A percentile compares a stretch with the other conserved stretches of the same genome.
These are phyloP conservation scores for Anarrhichthys ocellatus DNA, from an alignment of 2,113 vertebrate genomes.

Conservation along the genomic window DNA sequence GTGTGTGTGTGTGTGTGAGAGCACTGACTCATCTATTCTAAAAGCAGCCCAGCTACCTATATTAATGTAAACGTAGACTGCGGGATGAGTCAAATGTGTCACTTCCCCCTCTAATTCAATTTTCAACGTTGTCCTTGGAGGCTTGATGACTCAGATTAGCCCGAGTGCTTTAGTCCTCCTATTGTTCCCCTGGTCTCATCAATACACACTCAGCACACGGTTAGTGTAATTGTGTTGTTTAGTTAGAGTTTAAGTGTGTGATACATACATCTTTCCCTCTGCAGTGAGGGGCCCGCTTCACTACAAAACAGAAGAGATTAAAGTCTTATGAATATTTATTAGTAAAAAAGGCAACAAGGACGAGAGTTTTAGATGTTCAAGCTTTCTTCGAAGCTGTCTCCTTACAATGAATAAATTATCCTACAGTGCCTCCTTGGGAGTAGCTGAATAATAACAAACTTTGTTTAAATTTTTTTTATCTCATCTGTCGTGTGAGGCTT, in stretches of 20 bases:
- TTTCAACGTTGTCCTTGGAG: constrained; percentile 50
- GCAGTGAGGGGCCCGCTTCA: constrained; percentile 21
- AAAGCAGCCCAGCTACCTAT: constrained; percentile 50
- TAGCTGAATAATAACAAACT: constrained; percentile 44
- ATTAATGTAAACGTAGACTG: constrained; percentile 60
- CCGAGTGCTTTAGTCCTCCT: constrained; percentile 30
- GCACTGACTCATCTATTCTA: constrained; percentile 57
- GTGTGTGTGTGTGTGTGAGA: background rate
- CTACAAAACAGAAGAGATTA: constrained; percentile 39
- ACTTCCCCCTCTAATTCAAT: constrained; percentile 72
- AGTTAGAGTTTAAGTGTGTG: constrained; percentile 25
- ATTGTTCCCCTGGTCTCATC: constrained; percentile 52
- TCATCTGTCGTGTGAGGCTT: constrained; percentile 54
- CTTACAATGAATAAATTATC: constrained; percentile 52
- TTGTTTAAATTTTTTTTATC: constrained; percentile 25
- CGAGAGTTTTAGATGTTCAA: constrained; percentile 34
- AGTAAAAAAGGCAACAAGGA: constrained; percentile 31
- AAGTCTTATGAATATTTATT: constrained; percentile 64
- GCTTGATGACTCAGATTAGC: constrained; percentile 50
- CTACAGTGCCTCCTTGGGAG: constrained; percentile 22
- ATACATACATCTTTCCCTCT: constrained; percentile 46
- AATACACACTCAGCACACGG: constrained; percentile 36
- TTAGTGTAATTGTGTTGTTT: constrained; percentile 38
- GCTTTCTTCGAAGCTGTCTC: constrained; percentile 26
- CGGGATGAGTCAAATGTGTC: constrained; percentile 58